Conservation (phyloP, 2,113 vertebrate species). For the Nyctereutes procyonoides region DNA sequence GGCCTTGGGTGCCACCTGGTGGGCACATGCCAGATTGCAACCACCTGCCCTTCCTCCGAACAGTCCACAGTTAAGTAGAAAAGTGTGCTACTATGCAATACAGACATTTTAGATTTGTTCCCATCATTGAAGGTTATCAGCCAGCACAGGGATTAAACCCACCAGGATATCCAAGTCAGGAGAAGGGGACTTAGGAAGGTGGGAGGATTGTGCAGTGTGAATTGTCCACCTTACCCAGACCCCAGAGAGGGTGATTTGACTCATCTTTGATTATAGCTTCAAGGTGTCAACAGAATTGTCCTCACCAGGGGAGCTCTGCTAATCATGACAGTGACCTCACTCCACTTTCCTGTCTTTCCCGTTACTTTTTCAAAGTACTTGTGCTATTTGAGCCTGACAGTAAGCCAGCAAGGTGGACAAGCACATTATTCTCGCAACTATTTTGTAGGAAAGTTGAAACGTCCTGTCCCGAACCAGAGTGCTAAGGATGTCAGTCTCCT, state of each 20-base stretch:
- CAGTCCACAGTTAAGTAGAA: background rate
- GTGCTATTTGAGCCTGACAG: background rate
- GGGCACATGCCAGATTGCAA: background rate
- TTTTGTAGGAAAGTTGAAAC: background rate
- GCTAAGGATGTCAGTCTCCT: background rate
- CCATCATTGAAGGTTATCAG: background rate
- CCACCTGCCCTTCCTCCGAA: background rate
- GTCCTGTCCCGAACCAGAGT: background rate
- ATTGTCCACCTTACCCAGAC: background rate
- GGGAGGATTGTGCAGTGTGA: too few species aligned
- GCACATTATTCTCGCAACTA: background rate
- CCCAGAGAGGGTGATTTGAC: background rate
- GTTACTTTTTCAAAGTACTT: background rate
- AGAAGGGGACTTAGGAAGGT: background rate
- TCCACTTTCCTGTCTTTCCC: background rate
- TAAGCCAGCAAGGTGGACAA: background rate
- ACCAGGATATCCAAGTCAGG: background rate
- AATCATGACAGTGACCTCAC: background rate
- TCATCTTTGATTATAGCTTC: background rate
- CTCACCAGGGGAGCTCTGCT: background rate
- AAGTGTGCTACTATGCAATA: rapidly evolving
- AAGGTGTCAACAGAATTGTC: rapidly evolving
- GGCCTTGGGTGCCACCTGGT: slow-evolving; percentile 41
- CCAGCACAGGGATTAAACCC: background rate
- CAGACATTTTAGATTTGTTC: background rate